Percentiles rank a stretch among this genome's conserved stretches.
These are phyloP conservation scores for Danio jaintianensis DNA, from an alignment of 2,797 vertebrate species.

Conservation along the genomic window DNA sequence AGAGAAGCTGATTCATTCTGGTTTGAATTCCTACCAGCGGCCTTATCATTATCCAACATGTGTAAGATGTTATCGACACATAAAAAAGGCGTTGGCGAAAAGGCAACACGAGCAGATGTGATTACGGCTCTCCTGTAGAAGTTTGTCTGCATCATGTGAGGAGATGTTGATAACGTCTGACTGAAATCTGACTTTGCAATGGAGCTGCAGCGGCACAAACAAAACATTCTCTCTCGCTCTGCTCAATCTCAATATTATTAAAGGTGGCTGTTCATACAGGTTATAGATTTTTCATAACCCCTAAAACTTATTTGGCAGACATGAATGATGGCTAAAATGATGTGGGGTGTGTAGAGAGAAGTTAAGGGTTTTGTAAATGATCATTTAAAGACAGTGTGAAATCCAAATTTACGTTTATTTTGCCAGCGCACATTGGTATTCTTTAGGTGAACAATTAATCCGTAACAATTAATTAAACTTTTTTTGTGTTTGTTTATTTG, in stretches of 20 bases:
- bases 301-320: neutral
- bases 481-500: too few species aligned
- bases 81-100: constrained; percentile 60
- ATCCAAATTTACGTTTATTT: too few species aligned
- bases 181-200: constrained; percentile 50
- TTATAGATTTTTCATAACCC: constrained; percentile 15
- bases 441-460: too few species aligned
- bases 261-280: neutral
- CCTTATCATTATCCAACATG: constrained; percentile 70
- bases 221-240: neutral
- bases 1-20: constrained; percentile 52
- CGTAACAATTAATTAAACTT: too few species aligned
- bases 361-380: neutral
- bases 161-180: constrained; percentile 50
- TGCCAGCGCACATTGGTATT: too few species aligned
- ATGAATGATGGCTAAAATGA: neutral
- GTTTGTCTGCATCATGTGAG: constrained; percentile 44
- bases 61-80: constrained; percentile 67
- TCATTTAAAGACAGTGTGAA: constrained; percentile 7
- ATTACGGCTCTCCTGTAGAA: constrained; percentile 54
- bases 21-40: constrained; percentile 64
- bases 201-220: constrained; percentile 6
- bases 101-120: constrained; percentile 63
- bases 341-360: neutral
- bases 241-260: constrained; percentile 5